Base-by-base conservation (phyloP, 1,140 invertebrate genomes). In the Drosophila kurseongensis region DNA sequence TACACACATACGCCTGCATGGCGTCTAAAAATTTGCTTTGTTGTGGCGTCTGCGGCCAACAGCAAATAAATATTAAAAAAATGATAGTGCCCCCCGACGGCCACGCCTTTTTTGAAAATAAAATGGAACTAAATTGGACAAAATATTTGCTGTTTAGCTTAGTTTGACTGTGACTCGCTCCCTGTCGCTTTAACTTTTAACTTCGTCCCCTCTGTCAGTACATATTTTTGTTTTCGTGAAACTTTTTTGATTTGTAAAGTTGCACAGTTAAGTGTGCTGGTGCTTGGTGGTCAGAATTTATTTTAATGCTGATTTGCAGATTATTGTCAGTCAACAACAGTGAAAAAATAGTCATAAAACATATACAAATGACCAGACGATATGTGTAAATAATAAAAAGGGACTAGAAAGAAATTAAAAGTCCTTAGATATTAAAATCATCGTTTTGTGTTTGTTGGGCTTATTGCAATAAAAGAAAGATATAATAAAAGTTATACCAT, bases 291-390 rank as follows among this genome's bases (percentile, higher is more conserved):
- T 68, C 57, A 51, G 71, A 45, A 54, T 75, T 38, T 47, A 56
- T 77, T 66, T 83, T 68, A 83, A 71, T 80, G 84, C 80, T 78
- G 84, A 88, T 89, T 74, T 80, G 60, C 71, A 74, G 79, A 83
- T 83, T 88, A 82, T 82, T 82, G 75, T 76, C 75, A 42, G 54
- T 18, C 42, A 42, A 52, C 36, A 56, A 59, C 38, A 47, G 51
- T 18, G 32, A 16, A 65, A 65, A 60, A 63, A 55, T 12, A 4
- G 12, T 32, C n/a, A 41, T 16, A 58, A 50, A 48, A 18, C n/a
- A 27, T 6, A 67, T 16, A 16, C 14, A 18, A 14, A 36, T 16
- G 10, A 2, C 29, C 29, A 32, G 36, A 12, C 13, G 14, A 29
- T 52, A 61, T 44, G n/a, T 35, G 47, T 14, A 45, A 12, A 36